These are phyloP conservation scores for Chaitophorus viminalis DNA, from an alignment of 2,888 invertebrate species.

Conservation along the genomic window DNA sequence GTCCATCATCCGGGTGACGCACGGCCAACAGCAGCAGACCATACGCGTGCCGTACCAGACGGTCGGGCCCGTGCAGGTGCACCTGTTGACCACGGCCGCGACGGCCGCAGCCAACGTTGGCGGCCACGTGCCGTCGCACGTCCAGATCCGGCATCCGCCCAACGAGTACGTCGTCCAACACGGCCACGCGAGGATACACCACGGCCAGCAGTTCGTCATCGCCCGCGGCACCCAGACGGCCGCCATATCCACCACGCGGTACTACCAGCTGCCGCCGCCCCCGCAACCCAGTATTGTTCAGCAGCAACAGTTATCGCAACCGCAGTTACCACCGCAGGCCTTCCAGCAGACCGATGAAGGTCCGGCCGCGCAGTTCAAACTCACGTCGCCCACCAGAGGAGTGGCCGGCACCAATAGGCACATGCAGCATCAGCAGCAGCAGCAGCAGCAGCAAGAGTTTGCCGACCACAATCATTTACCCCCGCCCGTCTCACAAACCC, in stretches of 20 bases:
- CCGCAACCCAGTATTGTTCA: constrained; percentile 23
- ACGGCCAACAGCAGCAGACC: constrained; percentile 68
- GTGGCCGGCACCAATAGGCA: background rate
- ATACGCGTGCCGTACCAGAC: constrained; percentile 68
- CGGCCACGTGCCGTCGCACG: constrained; percentile 29
- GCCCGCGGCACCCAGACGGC: constrained; percentile 65
- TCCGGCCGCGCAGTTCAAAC: constrained; percentile 13
- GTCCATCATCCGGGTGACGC: constrained; percentile 65
- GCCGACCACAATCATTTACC: constrained; percentile 18
- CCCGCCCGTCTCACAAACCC: constrained; percentile 35
- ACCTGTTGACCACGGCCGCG: constrained; percentile 67
- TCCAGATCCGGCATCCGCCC: constrained; percentile 63
- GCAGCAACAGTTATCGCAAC: constrained; percentile 23
- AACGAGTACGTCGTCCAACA: constrained; percentile 61
- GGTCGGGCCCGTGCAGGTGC: constrained; percentile 69
- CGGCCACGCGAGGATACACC: constrained; percentile 60
- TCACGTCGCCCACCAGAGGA: constrained; percentile 43
- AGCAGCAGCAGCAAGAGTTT: constrained; percentile 47
- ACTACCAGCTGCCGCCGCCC: constrained; percentile 64
- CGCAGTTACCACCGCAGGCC: constrained; percentile 28
- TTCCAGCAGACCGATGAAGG: constrained; percentile 6
- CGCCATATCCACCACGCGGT: constrained; percentile 64
- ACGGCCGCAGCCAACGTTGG: constrained; percentile 66
- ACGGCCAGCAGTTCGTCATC: constrained; percentile 64
- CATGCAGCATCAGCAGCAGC: constrained; percentile 18